Conservation (phyloP, 2,797 vertebrate species). For the Micrastur ruficollis region DNA sequence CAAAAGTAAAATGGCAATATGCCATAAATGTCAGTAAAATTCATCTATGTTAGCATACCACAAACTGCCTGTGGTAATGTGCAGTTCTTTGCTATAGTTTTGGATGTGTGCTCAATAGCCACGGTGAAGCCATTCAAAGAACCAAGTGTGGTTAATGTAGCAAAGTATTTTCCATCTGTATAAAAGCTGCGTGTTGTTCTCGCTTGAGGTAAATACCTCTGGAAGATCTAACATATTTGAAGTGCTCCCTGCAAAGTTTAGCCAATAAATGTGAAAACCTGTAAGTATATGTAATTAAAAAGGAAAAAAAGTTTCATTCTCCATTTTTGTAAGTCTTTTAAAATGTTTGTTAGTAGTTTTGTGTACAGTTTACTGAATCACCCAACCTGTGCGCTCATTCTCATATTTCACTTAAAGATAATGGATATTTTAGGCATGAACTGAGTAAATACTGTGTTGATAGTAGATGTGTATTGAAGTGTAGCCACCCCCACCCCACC, state of each 20-base stretch:
- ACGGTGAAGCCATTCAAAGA: not conserved
- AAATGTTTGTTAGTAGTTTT: conserved; percentile 61
- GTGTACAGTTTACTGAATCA: conserved; percentile 64
- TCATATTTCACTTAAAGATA: conserved; percentile 55
- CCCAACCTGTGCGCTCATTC: not conserved
- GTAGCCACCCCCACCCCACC: not conserved
- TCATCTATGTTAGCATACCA: not conserved
- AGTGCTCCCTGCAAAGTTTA: conserved; percentile 35
- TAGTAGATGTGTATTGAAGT: conserved; percentile 55
- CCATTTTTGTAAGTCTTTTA: conserved; percentile 70
- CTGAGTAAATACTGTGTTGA: conserved; percentile 59
- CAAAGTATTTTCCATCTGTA: not conserved
- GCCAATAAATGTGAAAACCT: conserved; percentile 66
- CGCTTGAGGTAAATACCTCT: not conserved
- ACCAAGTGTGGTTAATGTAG: not conserved
- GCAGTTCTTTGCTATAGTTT: not conserved
- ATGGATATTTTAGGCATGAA: conserved; percentile 65
- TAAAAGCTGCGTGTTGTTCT: not conserved
- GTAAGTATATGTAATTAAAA: conserved; percentile 71
- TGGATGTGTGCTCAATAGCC: not conserved
- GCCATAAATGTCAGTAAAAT: not conserved
- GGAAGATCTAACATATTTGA: not conserved
- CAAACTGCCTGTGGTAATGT: not conserved
- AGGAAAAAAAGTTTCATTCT: conserved; percentile 36
- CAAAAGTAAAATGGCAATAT: not conserved